A percentile compares a stretch with the other conserved stretches of the same genome.
Conservation (phyloP, 2,888 invertebrate genomes). For the Cybosia mesomella region DNA sequence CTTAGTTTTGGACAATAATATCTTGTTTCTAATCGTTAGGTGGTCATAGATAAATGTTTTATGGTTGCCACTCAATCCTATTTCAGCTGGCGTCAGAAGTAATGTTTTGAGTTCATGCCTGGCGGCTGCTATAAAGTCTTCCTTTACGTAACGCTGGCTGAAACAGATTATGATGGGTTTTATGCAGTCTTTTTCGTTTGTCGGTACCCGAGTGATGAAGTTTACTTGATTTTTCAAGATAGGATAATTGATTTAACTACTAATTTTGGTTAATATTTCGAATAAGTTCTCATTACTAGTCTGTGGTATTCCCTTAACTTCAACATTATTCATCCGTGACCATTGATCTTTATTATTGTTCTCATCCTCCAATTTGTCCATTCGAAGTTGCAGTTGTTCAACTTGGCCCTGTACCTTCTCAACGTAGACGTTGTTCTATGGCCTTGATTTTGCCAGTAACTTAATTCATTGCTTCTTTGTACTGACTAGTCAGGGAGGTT, state of each 20-base stretch:
- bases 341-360: not conserved
- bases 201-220: slow-evolving; percentile 20
- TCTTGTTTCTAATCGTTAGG: slow-evolving; percentile 26
- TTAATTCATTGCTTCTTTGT: not conserved
- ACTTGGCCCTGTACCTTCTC: slow-evolving; percentile 9
- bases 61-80: slow-evolving; percentile 20
- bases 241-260: slow-evolving; percentile 12
- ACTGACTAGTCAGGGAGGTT: not conserved
- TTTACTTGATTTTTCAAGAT: slow-evolving; percentile 16
- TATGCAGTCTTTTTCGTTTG: slow-evolving; percentile 12
- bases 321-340: slow-evolving; percentile 4
- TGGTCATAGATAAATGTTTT: slow-evolving; percentile 33
- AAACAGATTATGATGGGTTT: slow-evolving; percentile 31
- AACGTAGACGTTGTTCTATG: slow-evolving; percentile 9
- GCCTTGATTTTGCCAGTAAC: not conserved
- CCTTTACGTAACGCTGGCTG: slow-evolving; percentile 28
- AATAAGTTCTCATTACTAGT: slow-evolving; percentile 17
- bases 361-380: not conserved
- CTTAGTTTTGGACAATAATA: slow-evolving; percentile 23
- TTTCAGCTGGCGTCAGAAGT: slow-evolving; percentile 7
- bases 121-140: slow-evolving; percentile 21
- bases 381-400: not conserved
- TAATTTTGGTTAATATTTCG: slow-evolving; percentile 3
- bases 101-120: not conserved
- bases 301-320: slow-evolving; percentile 3